These are phyloP conservation scores for Prionailurus bengalensis DNA, from an alignment of 2,113 vertebrate species.

Conservation along the genomic window DNA sequence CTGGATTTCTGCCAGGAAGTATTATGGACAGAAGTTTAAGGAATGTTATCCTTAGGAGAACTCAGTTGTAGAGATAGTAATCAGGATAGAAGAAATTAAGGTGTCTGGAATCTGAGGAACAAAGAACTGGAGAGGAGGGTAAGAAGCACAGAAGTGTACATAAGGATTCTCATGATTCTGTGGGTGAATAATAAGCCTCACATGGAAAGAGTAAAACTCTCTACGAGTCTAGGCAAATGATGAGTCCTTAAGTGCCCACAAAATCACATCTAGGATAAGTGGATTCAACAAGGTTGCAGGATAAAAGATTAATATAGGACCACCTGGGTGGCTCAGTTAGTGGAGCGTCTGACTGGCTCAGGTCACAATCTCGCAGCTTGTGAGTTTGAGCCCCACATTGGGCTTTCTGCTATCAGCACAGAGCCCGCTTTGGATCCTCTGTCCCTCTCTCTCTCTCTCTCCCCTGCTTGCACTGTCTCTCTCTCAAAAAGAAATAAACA, in stretches of 20 bases:
- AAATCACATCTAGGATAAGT: not conserved
- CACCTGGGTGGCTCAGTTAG: too few relatives aligned
- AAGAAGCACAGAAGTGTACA: not conserved
- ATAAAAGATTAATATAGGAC: not conserved
- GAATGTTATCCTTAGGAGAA: not conserved
- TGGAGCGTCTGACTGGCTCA: too few relatives aligned
- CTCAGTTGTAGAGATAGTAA: not conserved
- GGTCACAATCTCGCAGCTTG: too few relatives aligned
- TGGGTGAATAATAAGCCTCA: not conserved
- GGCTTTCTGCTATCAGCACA: too few relatives aligned
- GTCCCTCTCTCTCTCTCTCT: too few relatives aligned
- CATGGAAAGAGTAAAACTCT: not conserved
- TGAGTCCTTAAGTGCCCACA: not conserved
- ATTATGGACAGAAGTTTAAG: not conserved
- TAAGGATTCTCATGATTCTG: not conserved
- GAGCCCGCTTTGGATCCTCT: too few relatives aligned
- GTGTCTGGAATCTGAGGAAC: not conserved
- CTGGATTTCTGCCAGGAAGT: not conserved
- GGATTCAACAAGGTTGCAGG: not conserved
- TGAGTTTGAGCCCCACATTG: too few relatives aligned
- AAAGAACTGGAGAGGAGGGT: not conserved
- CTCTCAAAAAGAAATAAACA: too few relatives aligned
- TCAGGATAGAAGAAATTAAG: not conserved
- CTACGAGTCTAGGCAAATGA: not conserved
- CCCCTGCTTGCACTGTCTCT: too few relatives aligned